Evolutionary conservation across 2,888 invertebrate species (phyloP).

Genomic region (Campoplex capitator): DNA sequence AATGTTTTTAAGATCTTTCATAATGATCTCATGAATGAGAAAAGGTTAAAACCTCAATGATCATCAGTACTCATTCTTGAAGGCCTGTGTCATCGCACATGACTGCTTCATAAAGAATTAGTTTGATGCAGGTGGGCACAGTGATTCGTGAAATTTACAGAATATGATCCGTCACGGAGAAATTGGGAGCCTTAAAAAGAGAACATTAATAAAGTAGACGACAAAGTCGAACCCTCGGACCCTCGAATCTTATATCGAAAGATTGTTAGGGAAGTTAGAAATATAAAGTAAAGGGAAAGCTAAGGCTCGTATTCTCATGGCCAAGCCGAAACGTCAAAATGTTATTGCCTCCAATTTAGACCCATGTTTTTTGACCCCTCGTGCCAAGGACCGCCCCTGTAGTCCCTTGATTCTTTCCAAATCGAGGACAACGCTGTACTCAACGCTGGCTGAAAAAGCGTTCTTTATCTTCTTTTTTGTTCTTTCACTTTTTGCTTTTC

Average conservation of each 20-base stretch:
- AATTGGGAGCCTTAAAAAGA: background rate
- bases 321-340: slow-evolving; percentile 59
- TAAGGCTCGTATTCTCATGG: slow-evolving; percentile 39
- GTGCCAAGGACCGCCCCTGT: slow-evolving; percentile 36
- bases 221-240: slow-evolving; percentile 37
- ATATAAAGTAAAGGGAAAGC: slow-evolving; percentile 33
- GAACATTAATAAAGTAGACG: slow-evolving; percentile 40
- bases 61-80: background rate
- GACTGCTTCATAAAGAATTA: background rate
- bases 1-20: background rate
- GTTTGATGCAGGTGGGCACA: background rate
- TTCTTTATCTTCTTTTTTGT: slow-evolving; percentile 51
- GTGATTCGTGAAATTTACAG: slow-evolving; percentile 1
- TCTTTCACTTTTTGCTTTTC: slow-evolving; percentile 42
- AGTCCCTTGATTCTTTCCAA: slow-evolving; percentile 62
- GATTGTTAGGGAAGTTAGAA: slow-evolving; percentile 45
- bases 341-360: slow-evolving; percentile 67
- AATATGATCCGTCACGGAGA: slow-evolving; percentile 4
- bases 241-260: slow-evolving; percentile 8
- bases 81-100: background rate
- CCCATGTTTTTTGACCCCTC: slow-evolving; percentile 43
- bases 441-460: slow-evolving; percentile 50
- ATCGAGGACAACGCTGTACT: slow-evolving; percentile 58
- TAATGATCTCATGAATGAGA: background rate
- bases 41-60: background rate